A percentile compares a stretch with the other conserved stretches of the same genome.
Conservation (phyloP, 2,113 vertebrate species). For the Sceloporus undulatus region DNA sequence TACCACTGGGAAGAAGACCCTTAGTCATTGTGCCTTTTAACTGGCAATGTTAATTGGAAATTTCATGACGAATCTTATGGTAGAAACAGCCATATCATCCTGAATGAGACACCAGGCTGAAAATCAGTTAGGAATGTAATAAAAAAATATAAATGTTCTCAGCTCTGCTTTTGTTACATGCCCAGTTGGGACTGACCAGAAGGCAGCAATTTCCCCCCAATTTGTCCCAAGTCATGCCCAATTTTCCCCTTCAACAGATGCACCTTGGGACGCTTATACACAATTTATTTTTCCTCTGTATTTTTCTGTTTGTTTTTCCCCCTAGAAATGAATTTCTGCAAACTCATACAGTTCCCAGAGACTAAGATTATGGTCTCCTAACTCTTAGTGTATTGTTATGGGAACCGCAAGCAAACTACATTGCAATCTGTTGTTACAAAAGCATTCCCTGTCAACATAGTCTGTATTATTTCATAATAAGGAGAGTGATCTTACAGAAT, state of each 20-base stretch:
- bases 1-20: too few relatives aligned
- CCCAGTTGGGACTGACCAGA: too few relatives aligned
- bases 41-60: neutral
- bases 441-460: constrained; percentile 51
- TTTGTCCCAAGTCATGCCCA: neutral
- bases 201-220: too few relatives aligned
- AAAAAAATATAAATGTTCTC: neutral
- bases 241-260: too few relatives aligned
- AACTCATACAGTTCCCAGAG: neutral
- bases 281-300: neutral
- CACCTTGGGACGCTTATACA: neutral
- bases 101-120: too few relatives aligned
- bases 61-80: neutral
- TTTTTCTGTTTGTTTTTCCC: neutral
- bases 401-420: constrained; percentile 43
- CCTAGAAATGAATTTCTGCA: neutral
- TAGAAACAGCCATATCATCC: neutral
- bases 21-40: neutral
- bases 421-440: constrained; percentile 67
- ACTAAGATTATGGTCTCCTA: constrained; percentile 20
- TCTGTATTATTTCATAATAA: constrained; percentile 74
- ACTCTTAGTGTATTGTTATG: constrained; percentile 48
- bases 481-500: constrained; percentile 62
- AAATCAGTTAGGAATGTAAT: neutral
- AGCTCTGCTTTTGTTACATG: neutral